Evolutionary conservation across 2,797 vertebrate species (phyloP).

Genomic region (Morus bassanus): DNA sequence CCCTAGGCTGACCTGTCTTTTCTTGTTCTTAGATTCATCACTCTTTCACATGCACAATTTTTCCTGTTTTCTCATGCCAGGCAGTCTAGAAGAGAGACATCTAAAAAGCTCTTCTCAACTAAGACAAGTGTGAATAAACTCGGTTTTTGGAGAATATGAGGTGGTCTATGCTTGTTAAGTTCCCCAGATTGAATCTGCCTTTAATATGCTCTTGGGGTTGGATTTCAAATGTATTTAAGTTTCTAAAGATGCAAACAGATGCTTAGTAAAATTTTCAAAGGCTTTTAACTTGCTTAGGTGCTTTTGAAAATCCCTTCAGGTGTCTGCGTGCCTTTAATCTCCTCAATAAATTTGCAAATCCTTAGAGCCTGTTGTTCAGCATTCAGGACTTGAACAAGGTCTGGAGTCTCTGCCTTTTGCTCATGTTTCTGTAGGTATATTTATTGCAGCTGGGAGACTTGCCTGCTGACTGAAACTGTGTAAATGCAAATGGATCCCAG

Average conservation of each 20-base stretch:
- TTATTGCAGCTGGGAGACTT: not conserved
- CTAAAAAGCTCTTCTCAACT: slow-evolving; percentile 6
- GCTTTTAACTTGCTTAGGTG: slow-evolving; percentile 44
- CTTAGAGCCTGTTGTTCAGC: not conserved
- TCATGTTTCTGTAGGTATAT: not conserved
- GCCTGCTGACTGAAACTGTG: not conserved
- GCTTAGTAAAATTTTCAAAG: slow-evolving; percentile 46
- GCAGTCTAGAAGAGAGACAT: not conserved
- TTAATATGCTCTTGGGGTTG: not conserved
- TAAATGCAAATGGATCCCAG: not conserved
- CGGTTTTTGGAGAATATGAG: not conserved
- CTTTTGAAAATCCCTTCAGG: slow-evolving; percentile 26
- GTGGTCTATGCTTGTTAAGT: not conserved
- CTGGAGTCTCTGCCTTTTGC: not conserved
- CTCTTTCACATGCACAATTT: not conserved
- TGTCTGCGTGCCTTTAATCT: slow-evolving; percentile 7
- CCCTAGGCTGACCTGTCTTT: not conserved
- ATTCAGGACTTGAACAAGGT: not conserved
- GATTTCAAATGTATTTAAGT: slow-evolving; percentile 55
- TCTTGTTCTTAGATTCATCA: not conserved
- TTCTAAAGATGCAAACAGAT: slow-evolving; percentile 44
- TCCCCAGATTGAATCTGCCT: slow-evolving; percentile 2
- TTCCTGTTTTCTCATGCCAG: not conserved
- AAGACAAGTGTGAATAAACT: slow-evolving; percentile 4
- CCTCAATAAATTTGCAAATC: not conserved